Base-by-base conservation (phyloP, 2,888 invertebrate genomes). In the Nematopogon swammerdamellus region DNA sequence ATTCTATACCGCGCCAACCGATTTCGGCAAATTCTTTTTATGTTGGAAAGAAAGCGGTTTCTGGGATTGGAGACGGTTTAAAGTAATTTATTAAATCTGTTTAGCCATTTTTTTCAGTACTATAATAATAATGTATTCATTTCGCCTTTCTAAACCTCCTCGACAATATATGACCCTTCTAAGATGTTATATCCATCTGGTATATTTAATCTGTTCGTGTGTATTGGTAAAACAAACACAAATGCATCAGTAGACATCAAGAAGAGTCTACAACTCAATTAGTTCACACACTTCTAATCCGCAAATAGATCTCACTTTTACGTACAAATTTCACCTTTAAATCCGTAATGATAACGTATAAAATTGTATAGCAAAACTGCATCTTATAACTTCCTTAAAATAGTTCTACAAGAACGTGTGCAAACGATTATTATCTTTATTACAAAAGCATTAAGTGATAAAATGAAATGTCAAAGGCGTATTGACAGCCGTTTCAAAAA, bases 181-280 rank as follows among this genome's bases (percentile, higher is more conserved):
- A n/a, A n/a, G n/a, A n/a, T n/a, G n/a, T n/a, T n/a, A n/a, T n/a
- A n/a, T n/a, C n/a, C 25, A 25, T 25, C 4, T 8, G 25, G 36
- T 36, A 36, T 36, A 14, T 14, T 14, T 36, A 14, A 4, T 8
- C 14, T 36, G n/a, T 36, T 36, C 11, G 3, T 8, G 36, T 36
- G 36, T 36, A 14, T 36, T 36, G n/a, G 36, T 36, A 36, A 36
- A 14, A 36, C 36, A 36, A 36, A 36, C 36, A 36, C 36, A 14
- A 14, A 14, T 14, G 8, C 4, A 36, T 14, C 3, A 3, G 11
- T 14, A 14, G 36, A 36, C 36, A 36, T 36, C 25, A 25, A 25
- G 36, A 25, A 36, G 36, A 36, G 8, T 8, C 8, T 68, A 77
- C 70, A 59, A 63, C 77, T 77, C 77, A 76, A 77, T 77, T 76